Conservation (phyloP, 2,113 vertebrate species). For the Larimichthys polyactis region DNA sequence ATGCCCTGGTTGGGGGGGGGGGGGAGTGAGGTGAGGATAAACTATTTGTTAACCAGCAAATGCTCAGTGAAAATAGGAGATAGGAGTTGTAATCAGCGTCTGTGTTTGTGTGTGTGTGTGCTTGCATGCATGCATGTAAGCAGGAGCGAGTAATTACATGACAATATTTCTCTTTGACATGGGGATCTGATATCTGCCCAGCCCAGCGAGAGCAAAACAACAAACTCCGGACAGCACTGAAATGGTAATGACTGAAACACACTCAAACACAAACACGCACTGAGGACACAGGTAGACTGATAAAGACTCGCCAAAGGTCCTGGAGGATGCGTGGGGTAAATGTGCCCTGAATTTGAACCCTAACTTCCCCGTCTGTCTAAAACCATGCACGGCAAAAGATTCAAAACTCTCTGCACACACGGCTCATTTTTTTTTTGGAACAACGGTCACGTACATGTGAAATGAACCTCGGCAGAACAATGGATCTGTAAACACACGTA, state of each 20-base stretch:
- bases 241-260: constrained; percentile 35
- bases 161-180: constrained; percentile 49
- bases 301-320: constrained; percentile 19
- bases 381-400: constrained; percentile 1
- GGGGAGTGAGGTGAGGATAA: constrained; percentile 2
- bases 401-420: constrained; percentile 1
- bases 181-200: constrained; percentile 21
- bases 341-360: constrained; percentile 42
- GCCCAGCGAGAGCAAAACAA: constrained; percentile 29
- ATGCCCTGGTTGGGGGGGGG: not conserved
- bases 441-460: constrained; percentile 32
- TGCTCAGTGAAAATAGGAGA: constrained; percentile 18
- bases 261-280: not conserved
- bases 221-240: constrained; percentile 14
- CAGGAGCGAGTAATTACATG: constrained; percentile 32
- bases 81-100: constrained; percentile 33
- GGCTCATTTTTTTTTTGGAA: not conserved
- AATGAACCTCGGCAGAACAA: constrained; percentile 38
- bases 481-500: constrained; percentile 43
- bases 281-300: constrained; percentile 38
- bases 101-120: constrained; percentile 14
- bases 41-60: constrained; percentile 46
- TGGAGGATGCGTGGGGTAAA: constrained; percentile 14
- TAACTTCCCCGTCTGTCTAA: constrained; percentile 7
- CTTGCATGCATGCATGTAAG: constrained; percentile 5